phyloP scores from a whole-genome alignment of 2,888 invertebrate species.

The Alitta virens region DNA sequence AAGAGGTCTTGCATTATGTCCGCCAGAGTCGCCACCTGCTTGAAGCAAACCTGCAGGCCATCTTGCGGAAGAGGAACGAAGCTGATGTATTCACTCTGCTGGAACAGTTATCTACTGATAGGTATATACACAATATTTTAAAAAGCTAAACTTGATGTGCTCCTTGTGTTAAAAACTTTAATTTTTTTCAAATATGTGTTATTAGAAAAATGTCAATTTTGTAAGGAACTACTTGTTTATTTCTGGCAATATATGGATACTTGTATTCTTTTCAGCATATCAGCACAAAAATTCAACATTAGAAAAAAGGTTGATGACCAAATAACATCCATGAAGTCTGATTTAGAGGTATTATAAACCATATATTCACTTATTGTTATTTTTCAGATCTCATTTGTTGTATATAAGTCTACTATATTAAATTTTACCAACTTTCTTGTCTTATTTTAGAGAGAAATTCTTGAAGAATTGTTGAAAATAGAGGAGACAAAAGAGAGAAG shows the following conservation, averaged over 20 bases:
- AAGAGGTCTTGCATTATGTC: constrained; percentile 34
- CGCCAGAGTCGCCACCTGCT: constrained; percentile 35
- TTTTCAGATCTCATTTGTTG: too few relatives aligned
- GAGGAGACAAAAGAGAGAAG: constrained; percentile 2
- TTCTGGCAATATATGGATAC: too few relatives aligned
- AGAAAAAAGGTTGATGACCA: constrained; percentile 14
- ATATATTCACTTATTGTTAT: too few relatives aligned
- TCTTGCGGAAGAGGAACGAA: constrained; percentile 31
- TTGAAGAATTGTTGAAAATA: constrained; percentile 13
- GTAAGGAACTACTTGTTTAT: too few relatives aligned
- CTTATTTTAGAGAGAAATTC: constrained; percentile 9
- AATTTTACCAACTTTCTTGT: too few relatives aligned
- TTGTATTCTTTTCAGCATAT: neutral
- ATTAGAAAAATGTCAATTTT: too few relatives aligned
- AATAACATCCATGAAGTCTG: constrained; percentile 4
- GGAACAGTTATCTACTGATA: constrained; percentile 8
- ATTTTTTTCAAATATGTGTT: too few relatives aligned
- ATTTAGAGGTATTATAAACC: constrained; percentile 4
- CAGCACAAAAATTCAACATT: constrained; percentile 1
- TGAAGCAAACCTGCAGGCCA: constrained; percentile 42
- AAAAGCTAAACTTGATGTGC: neutral
- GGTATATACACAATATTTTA: constrained; percentile 1
- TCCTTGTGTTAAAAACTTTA: too few relatives aligned
- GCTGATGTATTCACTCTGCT: constrained; percentile 10
- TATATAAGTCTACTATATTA: too few relatives aligned